These are phyloP conservation scores for Physella acuta DNA, from an alignment of 1,140 invertebrate species.

Conservation along the genomic window DNA sequence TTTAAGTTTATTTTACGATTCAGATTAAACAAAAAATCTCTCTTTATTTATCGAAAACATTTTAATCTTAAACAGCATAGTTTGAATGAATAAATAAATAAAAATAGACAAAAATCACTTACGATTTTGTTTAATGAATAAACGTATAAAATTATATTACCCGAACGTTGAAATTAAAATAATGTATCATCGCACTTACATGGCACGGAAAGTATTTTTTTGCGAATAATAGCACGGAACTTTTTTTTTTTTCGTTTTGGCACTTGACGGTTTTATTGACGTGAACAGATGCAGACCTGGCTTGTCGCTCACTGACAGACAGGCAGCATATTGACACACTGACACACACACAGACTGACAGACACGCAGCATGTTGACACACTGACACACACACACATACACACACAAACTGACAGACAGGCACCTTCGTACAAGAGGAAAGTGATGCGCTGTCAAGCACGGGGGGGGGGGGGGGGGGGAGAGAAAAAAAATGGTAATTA, in stretches of 20 bases:
- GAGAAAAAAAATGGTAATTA: not conserved
- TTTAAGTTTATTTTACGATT: no score
- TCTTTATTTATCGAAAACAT: no score
- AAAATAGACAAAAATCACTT: not conserved
- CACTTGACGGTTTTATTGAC: not conserved
- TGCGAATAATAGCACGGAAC: not conserved
- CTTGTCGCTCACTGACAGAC: not conserved
- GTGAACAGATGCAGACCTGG: not conserved
- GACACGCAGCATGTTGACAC: no score
- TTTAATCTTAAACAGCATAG: no score
- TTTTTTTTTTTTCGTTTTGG: not conserved
- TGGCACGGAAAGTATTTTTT: not conserved
- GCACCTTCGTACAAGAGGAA: no score
- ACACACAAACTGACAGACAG: constrained; percentile 8
- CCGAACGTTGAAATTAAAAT: not conserved
- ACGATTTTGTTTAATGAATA: not conserved
- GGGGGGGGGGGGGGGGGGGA: no score
- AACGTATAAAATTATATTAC: not conserved
- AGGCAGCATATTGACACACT: not conserved
- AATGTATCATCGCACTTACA: not conserved
- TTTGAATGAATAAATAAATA: no score
- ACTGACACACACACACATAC: no score
- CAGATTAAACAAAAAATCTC: no score
- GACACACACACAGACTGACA: not conserved
- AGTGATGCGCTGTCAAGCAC: not conserved